Conservation (phyloP, 2,113 vertebrate genomes). For the Delphinus delphis region DNA sequence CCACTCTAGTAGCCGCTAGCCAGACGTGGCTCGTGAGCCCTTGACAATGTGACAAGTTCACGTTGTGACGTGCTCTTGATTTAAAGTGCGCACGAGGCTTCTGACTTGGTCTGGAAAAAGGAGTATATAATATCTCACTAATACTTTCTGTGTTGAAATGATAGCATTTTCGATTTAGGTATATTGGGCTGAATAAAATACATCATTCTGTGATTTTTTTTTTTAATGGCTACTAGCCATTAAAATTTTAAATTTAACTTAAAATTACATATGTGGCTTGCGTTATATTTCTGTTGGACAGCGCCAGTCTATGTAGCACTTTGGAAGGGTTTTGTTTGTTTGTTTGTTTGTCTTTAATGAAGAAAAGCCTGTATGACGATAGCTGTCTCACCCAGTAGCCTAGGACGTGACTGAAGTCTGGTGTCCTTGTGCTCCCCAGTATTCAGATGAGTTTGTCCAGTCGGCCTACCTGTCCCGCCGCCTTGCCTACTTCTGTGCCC, state of each 20-base stretch:
- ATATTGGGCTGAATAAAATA: neutral
- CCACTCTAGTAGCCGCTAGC: neutral
- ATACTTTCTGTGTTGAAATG: neutral
- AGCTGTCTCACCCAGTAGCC: neutral
- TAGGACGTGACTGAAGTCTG: neutral
- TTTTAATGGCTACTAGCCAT: neutral
- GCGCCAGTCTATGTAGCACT: neutral
- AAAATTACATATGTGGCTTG: neutral
- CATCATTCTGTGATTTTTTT: neutral
- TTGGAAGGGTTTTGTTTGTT: neutral
- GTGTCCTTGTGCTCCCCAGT: conserved; percentile 71
- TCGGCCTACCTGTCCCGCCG: conserved; percentile 87
- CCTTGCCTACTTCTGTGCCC: conserved; percentile 87
- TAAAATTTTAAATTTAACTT: neutral
- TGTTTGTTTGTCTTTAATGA: neutral
- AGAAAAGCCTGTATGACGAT: neutral
- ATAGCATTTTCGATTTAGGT: neutral
- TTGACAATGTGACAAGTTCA: neutral
- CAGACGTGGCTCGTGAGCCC: neutral
- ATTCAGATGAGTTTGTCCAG: conserved; percentile 87
- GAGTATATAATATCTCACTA: neutral
- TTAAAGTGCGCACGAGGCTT: neutral
- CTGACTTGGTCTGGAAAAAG: neutral
- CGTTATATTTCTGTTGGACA: neutral
- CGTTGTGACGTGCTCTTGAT: neutral